These are phyloP conservation scores for Hypothenemus hampei DNA, from an alignment of 1,140 invertebrate species.

Conservation along the genomic window DNA sequence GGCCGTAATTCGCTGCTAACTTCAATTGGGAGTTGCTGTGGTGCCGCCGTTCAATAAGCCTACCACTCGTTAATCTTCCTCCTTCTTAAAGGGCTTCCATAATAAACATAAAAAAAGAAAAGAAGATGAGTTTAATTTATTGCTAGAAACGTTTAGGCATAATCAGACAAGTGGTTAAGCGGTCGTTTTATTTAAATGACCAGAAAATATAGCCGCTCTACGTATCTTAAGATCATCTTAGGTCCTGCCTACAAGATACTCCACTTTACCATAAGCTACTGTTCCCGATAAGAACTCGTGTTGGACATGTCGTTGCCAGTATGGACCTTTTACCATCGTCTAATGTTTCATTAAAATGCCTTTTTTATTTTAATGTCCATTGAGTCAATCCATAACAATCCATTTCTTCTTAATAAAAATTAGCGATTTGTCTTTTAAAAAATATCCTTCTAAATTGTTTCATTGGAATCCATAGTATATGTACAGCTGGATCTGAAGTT, in stretches of 20 bases:
- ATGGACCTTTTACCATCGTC: no score
- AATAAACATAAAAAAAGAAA: not conserved
- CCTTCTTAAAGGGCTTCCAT: not conserved
- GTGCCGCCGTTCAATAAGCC: not conserved
- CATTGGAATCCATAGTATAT: not conserved
- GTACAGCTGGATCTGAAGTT: no score
- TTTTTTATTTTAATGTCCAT: not conserved
- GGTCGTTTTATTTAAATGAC: slow-evolving; percentile 29
- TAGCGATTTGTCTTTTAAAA: not conserved
- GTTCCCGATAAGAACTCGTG: slow-evolving; percentile 18
- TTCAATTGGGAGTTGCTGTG: not conserved
- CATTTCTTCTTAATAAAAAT: not conserved
- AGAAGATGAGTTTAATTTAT: not conserved
- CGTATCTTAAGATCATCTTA: slow-evolving; percentile 30
- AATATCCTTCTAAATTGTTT: not conserved
- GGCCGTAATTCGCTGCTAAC: slow-evolving; percentile 2
- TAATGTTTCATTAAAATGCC: no score
- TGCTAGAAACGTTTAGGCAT: not conserved
- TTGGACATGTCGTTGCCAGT: no score
- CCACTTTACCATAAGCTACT: slow-evolving; percentile 35
- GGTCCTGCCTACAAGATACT: slow-evolving; percentile 32
- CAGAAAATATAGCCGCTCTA: slow-evolving; percentile 28
- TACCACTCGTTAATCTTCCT: not conserved
- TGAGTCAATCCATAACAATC: not conserved
- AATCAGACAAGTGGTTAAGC: slow-evolving; percentile 19